Evolutionary conservation across 2,797 vertebrate species (phyloP), one percentile per base, ranked within the genome.

Genomic region (Nannoperca obscura): DNA sequence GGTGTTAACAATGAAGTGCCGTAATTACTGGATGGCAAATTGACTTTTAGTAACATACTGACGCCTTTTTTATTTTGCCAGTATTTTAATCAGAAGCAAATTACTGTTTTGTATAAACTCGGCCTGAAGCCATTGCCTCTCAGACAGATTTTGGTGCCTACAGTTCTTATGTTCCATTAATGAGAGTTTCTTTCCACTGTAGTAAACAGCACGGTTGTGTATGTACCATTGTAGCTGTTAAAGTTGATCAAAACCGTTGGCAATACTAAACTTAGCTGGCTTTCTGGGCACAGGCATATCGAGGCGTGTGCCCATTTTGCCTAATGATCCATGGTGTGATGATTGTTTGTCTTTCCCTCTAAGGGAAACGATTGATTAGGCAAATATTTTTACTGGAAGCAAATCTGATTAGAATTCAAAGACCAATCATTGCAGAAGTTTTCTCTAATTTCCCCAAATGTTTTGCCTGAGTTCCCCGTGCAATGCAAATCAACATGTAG

Each of bases 351-450:
- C 76, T 88, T 85, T 78, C 77, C 82, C 72, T 88, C 64, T 46
- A 1, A 74, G 65, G 85, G 76, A 85, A 89, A 86, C 61, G 32
- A 92, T 87, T 90, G 88, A 92, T 91, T 89, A 86, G 69, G 61
- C 64, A 86, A 88, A 89, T 91, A 81, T 89, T 93, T 85, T 91
- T 65, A 57, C 84, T 93, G 87, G 88, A 89, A 85, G 63, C 59
- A 60, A 83, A 84, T 87, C 61, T 89, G 89, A 90, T 88, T 87
- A 65, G 71, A 86, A 87, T 61, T 42, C 64, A 85, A 88, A 84
- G 73, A 74, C 38, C 42, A 34, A 47, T 50, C 47, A 58, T 63
- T 76, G 78, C 34, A 22, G 36, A 32, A 30, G 24, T 65, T 81
- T 74, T 57, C 68, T 65, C 50, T 24, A 24, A 61, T 72, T 74